Evolutionary conservation across 2,113 vertebrate species (phyloP), one percentile per base, ranked within the genome.

Genomic region (Meriones unguiculatus): DNA sequence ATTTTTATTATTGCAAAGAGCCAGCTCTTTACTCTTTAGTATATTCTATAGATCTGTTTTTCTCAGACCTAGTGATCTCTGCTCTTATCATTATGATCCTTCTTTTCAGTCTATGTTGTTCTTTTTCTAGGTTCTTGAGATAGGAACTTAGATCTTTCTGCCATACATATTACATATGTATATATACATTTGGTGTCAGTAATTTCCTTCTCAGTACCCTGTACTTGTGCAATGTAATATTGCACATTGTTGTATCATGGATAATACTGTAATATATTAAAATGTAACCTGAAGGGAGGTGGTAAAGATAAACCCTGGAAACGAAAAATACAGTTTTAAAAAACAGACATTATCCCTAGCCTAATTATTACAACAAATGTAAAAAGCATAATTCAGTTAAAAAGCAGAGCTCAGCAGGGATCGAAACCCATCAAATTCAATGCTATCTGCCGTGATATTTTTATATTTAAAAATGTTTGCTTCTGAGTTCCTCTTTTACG

Each of bases 1-100:
- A 57, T 89, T 94, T 84, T 78, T 75, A 85, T 88, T 70, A 77
- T 87, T 94, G 94, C 35, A 80, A 94, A 87, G 41, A 96, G 54
- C 22, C 15, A 38, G 28, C 10, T 76, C 28, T 95, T 72, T 90
- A 7, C 1, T 89, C 54, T 82, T 57, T 57, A 41, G 77, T 87
- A 28, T 77, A 92, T 70, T 81, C 70, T 88, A 54, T 25, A 96
- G n/a, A 25, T 82, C 88, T 62, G 5, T 38, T 93, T 93, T 87
- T 62, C 54, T 94, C n/a, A 62, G 14, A 65, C 52, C 77, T 32
- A 50, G 10, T 52, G 32, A 93, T 64, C 69, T 90, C 64, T 94
- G 9, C 35, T 88, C n/a, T 90, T 87, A 59, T 87, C 76, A 18
- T 67, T 94, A 38, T 62, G 62, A 62, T 62, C 25, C 59, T 85